A percentile compares a stretch with the other conserved stretches of the same genome.
phyloP scores from a whole-genome alignment of 2,113 vertebrate genomes.

The Halcyon senegalensis region DNA sequence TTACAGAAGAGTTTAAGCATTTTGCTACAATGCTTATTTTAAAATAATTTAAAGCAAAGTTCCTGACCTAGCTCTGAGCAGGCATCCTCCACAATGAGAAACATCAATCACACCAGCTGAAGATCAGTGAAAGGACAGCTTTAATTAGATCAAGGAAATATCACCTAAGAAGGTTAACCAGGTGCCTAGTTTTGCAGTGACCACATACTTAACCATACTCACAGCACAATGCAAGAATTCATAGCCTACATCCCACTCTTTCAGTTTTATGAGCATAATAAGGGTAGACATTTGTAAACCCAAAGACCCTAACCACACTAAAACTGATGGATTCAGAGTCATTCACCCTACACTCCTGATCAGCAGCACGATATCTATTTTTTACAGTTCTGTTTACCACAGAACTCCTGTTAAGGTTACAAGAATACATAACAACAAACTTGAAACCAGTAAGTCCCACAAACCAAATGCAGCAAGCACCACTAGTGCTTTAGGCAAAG shows the following conservation, averaged over 20 bases:
- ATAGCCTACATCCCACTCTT: neutral
- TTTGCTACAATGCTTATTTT: neutral
- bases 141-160: neutral
- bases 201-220: neutral
- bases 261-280: neutral
- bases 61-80: neutral
- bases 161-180: neutral
- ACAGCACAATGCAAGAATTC: neutral
- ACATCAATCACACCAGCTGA: neutral
- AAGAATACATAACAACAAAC: neutral
- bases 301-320: neutral
- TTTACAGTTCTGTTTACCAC: neutral
- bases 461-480: neutral
- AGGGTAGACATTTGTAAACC: neutral
- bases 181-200: neutral
- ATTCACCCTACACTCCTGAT: neutral
- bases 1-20: neutral
- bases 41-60: neutral
- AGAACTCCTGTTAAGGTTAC: neutral
- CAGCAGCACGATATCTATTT: neutral
- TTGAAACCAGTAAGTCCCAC: neutral
- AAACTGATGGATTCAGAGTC: neutral
- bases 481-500: neutral
- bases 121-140: neutral
- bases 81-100: neutral